Conservation (phyloP, 2,113 vertebrate species). For the Pseudopodoces humilis region DNA sequence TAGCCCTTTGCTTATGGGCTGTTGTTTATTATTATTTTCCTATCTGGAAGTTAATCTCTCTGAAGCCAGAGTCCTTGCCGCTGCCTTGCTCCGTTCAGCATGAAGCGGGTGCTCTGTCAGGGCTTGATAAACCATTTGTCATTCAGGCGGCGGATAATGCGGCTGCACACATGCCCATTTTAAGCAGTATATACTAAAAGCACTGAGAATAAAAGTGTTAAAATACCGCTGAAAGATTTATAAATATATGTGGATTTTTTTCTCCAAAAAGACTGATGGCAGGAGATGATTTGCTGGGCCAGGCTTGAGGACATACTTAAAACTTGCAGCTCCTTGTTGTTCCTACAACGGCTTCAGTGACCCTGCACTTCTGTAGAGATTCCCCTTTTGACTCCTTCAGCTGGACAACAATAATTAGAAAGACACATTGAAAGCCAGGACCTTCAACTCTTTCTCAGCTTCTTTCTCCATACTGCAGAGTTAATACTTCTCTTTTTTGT, state of each 20-base stretch:
- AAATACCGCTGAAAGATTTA: constrained; percentile 37
- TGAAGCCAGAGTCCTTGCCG: constrained; percentile 48
- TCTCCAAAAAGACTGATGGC: neutral
- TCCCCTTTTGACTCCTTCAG: neutral
- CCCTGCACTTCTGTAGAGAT: neutral
- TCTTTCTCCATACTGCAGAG: neutral
- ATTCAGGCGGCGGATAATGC: constrained; percentile 51
- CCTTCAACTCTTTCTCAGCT: neutral
- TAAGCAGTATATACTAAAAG: constrained; percentile 25
- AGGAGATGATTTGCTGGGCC: neutral
- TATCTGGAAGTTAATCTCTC: constrained; percentile 65
- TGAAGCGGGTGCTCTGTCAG: constrained; percentile 39
- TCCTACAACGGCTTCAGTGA: neutral
- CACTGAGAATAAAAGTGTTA: constrained; percentile 45
- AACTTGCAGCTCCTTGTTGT: neutral
- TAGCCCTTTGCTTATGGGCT: constrained; percentile 9
- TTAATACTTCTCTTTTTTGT: neutral
- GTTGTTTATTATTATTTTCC: constrained; percentile 62
- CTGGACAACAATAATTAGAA: neutral
- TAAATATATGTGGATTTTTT: neutral
- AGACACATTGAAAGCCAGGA: neutral
- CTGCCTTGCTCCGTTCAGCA: constrained; percentile 11
- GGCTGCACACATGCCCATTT: constrained; percentile 41
- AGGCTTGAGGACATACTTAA: neutral
- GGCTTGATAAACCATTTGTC: constrained; percentile 61